Percentiles rank a stretch among this genome's conserved stretches.
Conservation (phyloP, 1,140 invertebrate genomes). For the Drosophila biarmipes region DNA sequence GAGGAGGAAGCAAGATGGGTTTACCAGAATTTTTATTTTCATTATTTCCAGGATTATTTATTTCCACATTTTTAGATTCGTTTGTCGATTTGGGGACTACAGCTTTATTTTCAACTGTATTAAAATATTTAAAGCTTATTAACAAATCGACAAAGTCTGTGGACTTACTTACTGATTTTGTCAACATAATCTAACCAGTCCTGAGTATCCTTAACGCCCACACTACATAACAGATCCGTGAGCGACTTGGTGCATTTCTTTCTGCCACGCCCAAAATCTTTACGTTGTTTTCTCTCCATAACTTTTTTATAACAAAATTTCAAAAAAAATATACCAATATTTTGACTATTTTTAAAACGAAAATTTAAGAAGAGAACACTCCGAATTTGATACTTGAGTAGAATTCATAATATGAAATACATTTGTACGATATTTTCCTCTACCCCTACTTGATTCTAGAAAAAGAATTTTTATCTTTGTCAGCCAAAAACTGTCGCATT, state of each 20-base stretch:
- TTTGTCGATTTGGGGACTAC: background rate
- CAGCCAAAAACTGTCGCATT: conserved; percentile 26
- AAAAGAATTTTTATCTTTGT: background rate
- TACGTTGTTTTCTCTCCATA: background rate
- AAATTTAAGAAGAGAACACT: background rate
- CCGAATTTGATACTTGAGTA: background rate
- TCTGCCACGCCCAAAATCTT: background rate
- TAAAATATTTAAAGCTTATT: background rate
- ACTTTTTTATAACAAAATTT: background rate
- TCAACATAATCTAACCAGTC: background rate
- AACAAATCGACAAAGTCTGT: background rate
- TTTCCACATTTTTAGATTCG: background rate
- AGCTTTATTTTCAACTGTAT: background rate
- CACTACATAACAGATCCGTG: background rate
- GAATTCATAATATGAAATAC: background rate
- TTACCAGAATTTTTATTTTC: background rate
- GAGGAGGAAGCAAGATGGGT: background rate
- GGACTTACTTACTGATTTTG: background rate
- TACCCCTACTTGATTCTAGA: background rate
- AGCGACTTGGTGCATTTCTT: background rate
- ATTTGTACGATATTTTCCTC: background rate
- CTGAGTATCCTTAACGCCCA: background rate
- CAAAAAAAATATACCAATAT: background rate
- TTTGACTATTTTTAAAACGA: background rate
- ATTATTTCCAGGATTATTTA: background rate